Percentiles rank a stretch among this genome's conserved stretches.
phyloP scores from a whole-genome alignment of 2,113 vertebrate species.

The Oenanthe oenanthe region DNA sequence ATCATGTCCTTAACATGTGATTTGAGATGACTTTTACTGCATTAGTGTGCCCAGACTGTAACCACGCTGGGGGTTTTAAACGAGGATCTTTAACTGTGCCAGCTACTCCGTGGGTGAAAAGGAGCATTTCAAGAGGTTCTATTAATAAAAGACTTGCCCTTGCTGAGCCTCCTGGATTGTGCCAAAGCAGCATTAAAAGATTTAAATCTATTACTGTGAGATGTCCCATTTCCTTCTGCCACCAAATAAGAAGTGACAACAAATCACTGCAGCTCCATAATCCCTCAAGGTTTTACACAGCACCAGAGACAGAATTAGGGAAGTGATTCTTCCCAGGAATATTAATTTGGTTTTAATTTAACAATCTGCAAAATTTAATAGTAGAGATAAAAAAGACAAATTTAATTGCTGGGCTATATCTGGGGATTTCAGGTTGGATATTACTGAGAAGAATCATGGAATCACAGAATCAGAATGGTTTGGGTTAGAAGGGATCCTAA shows the following conservation, averaged over 20 bases:
- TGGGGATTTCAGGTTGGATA: background rate
- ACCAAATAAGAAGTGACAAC: background rate
- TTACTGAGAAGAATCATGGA: background rate
- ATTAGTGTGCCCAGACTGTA: background rate
- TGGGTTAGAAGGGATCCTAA: background rate
- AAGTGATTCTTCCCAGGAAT: background rate
- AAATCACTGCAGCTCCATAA: background rate
- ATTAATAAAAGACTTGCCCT: conserved; percentile 51
- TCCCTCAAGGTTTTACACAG: background rate
- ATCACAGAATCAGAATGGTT: background rate
- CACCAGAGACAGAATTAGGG: background rate
- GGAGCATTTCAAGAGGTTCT: background rate
- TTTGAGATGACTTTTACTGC: background rate
- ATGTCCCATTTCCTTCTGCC: conserved; percentile 25
- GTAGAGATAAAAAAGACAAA: background rate
- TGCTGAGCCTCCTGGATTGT: background rate
- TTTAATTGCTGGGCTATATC: fast-evolving
- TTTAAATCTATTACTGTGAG: conserved; percentile 50
- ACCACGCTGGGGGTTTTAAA: background rate
- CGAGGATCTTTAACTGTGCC: background rate
- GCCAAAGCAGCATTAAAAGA: conserved; percentile 64
- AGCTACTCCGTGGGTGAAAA: background rate
- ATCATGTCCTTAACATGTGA: background rate
- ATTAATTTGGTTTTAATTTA: background rate
- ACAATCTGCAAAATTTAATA: background rate